Base-by-base conservation (phyloP, 1,140 invertebrate species). In the Rhyzopertha dominica region DNA sequence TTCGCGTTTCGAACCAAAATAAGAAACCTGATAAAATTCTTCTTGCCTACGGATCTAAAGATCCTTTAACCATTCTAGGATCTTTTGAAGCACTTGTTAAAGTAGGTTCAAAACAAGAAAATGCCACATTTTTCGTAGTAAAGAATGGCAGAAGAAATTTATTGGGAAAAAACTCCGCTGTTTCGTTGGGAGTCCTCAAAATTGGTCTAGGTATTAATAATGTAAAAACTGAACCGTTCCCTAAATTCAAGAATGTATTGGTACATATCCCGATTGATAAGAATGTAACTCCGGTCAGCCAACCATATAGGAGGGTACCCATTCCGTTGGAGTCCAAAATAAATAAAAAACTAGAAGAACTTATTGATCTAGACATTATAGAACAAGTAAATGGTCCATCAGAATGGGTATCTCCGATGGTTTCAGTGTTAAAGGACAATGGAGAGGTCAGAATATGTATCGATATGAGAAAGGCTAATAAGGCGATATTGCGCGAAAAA, bases 381-480 rank as follows among this genome's bases (percentile, higher is more conserved):
- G 36, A 47, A 34, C 0, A 17, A 17, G 46, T 53, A 4, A 46
- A 53, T 24, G 45, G 31, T n/a, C 30, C 43, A 9, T 36, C 55
- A 9, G 31, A 31, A 36, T 69, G 65, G 63, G 50, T 69, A 18
- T 67, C 65, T n/a, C 64, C 66, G 3, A 40, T 68, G 9, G 60
- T 65, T 4, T 57, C 58, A 12, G 49, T 63, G 5, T 17, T 59
- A 4, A 68, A 65, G 35, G 29, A 42, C n/a, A 40, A 59, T 32
- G 58, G 58, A 4, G 61, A 68, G 30, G 34, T 66, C 3, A 38
- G 66, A n/a, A 38, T 71, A 18, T 67, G 65, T 45, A 31, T 69
- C 3, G 63, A 70, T 38, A 66, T 70, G 62, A 47, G 67, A 14
- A 12, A 46, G 23, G 67, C 62, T 1, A 67, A 66, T 51, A 24